Conservation (phyloP, 2,113 vertebrate genomes). For the Neodon shergylaensis region DNA sequence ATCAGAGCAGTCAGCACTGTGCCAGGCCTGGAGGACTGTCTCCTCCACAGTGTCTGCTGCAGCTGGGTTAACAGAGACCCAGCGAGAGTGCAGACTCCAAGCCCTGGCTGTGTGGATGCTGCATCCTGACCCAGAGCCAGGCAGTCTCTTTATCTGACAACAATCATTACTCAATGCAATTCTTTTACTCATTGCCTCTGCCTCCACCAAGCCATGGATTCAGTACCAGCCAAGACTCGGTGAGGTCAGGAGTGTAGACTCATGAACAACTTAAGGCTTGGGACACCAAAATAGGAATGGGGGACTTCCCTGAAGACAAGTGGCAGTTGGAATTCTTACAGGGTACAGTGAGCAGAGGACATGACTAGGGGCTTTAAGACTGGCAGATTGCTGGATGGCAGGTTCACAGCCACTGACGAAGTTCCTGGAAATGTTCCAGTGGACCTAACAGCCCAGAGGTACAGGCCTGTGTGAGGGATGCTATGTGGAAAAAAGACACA, state of each 20-base stretch:
- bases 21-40: rapidly evolving
- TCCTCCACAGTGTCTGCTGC: no score
- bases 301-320: neutral
- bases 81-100: neutral
- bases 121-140: rapidly evolving
- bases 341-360: neutral
- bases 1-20: neutral
- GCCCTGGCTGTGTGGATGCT: neutral
- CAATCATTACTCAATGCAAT: rapidly evolving
- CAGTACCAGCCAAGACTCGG: no score
- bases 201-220: no score
- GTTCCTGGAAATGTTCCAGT: neutral
- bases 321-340: neutral
- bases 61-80: neutral
- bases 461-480: neutral
- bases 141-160: neutral
- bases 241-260: no score
- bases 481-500: neutral
- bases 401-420: neutral
- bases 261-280: neutral
- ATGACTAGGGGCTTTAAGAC: neutral
- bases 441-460: neutral
- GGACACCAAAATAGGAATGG: neutral
- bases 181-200: neutral
- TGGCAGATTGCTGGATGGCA: neutral